These are phyloP conservation scores for Caenorhabditis uteleia DNA, from an alignment of 2,888 invertebrate genomes.

Conservation along the genomic window DNA sequence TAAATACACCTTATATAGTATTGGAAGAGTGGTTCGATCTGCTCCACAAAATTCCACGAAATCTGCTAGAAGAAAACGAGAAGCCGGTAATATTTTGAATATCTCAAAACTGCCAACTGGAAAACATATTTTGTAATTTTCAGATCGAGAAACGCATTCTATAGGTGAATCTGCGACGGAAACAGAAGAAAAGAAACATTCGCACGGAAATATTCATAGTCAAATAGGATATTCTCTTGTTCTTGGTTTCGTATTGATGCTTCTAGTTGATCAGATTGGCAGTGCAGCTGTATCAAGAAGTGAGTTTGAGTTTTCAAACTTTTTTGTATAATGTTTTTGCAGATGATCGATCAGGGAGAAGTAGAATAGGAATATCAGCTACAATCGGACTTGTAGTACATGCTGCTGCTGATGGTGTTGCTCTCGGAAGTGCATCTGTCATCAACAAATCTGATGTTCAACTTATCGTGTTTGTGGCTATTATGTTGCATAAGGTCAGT, in stretches of 20 bases:
- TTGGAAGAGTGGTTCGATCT: conserved; percentile 23
- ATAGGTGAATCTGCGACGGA: conserved; percentile 12
- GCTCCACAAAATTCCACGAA: no score
- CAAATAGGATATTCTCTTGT: conserved; percentile 89
- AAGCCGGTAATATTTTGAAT: no score
- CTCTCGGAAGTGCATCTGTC: conserved; percentile 95
- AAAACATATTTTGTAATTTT: no score
- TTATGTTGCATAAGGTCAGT: conserved; percentile 98
- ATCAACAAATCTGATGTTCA: conserved; percentile 95
- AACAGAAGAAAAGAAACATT: conserved; percentile 17
- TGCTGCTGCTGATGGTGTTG: conserved; percentile 96
- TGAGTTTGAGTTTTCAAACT: conserved; percentile 11
- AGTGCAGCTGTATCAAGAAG: conserved; percentile 52
- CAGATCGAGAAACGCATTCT: conserved; percentile 33
- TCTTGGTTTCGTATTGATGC: conserved; percentile 95
- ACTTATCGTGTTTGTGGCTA: conserved; percentile 94
- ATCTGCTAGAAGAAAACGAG: no score
- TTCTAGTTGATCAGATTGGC: conserved; percentile 84
- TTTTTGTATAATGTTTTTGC: conserved; percentile 4
- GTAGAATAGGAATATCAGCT: conserved; percentile 79
- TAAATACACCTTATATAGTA: conserved; percentile 14
- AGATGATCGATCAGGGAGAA: conserved; percentile 48
- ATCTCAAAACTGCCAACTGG: no score
- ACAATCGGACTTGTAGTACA: conserved; percentile 96
- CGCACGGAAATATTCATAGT: conserved; percentile 28